Conservation (phyloP, 1,140 invertebrate genomes). For the Aphis craccivora region DNA sequence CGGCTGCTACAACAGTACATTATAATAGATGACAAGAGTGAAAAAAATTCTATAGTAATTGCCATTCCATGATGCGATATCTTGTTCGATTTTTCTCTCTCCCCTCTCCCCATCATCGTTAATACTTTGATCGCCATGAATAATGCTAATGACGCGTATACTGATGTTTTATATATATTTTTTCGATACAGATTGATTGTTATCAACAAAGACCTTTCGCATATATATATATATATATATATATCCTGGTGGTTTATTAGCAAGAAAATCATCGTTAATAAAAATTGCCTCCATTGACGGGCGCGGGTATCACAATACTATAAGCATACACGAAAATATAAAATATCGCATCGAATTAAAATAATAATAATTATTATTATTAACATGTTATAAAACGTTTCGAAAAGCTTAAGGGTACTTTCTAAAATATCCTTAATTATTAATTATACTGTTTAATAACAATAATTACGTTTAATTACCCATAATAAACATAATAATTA, state of each 20-base stretch:
- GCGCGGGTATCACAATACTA: neutral
- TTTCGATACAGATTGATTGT: constrained; percentile 10
- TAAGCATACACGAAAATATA: neutral
- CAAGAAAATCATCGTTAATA: neutral
- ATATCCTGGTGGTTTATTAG: neutral
- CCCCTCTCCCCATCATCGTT: neutral
- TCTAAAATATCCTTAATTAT: neutral
- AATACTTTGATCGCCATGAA: neutral
- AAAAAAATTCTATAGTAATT: neutral
- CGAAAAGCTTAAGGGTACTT: neutral
- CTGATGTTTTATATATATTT: neutral
- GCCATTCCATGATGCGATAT: neutral
- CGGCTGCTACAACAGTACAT: neutral
- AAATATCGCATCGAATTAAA: neutral
- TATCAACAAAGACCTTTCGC: neutral
- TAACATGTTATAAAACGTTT: neutral
- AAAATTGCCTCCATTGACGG: neutral
- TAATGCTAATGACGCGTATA: neutral
- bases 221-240: neutral
- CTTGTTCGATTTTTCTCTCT: neutral
- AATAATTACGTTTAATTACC: constrained; percentile 40
- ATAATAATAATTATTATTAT: neutral
- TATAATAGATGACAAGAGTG: neutral
- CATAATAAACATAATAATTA: constrained; percentile 23
- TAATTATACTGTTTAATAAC: neutral